These are phyloP conservation scores for Vulpes vulpes DNA, from an alignment of 2,113 vertebrate species.

Conservation along the genomic window DNA sequence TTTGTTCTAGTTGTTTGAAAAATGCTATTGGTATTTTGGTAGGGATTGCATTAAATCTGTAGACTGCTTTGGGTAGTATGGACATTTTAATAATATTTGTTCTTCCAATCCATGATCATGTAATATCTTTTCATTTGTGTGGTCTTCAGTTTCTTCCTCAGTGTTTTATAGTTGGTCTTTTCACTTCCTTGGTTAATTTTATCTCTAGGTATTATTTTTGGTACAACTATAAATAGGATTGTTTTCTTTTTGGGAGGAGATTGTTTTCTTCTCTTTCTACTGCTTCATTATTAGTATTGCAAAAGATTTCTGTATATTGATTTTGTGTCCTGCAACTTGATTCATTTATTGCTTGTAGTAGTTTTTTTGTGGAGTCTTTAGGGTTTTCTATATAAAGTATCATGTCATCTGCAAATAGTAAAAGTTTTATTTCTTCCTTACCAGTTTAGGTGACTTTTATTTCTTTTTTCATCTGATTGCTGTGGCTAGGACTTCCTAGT, in stretches of 20 bases:
- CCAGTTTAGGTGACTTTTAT: background rate
- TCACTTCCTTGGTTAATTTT: background rate
- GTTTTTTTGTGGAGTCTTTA: background rate
- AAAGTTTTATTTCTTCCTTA: background rate
- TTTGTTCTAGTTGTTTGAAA: background rate
- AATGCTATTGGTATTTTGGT: background rate
- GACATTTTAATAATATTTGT: background rate
- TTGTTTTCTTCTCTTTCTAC: background rate
- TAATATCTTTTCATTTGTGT: background rate
- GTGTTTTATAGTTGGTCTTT: background rate
- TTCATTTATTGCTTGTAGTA: background rate
- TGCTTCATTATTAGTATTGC: background rate
- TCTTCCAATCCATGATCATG: background rate
- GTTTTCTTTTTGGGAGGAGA: background rate
- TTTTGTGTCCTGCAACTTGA: background rate
- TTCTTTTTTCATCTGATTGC: background rate
- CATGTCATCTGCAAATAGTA: background rate
- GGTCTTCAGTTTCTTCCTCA: background rate
- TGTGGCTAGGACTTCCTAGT: background rate
- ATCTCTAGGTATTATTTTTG: background rate
- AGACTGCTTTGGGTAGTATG: background rate
- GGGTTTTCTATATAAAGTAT: background rate
- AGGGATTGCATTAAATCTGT: background rate
- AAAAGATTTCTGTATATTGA: background rate
- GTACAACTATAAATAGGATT: background rate